phyloP scores from a whole-genome alignment of 2,888 invertebrate species.

The Aquatica leii region DNA sequence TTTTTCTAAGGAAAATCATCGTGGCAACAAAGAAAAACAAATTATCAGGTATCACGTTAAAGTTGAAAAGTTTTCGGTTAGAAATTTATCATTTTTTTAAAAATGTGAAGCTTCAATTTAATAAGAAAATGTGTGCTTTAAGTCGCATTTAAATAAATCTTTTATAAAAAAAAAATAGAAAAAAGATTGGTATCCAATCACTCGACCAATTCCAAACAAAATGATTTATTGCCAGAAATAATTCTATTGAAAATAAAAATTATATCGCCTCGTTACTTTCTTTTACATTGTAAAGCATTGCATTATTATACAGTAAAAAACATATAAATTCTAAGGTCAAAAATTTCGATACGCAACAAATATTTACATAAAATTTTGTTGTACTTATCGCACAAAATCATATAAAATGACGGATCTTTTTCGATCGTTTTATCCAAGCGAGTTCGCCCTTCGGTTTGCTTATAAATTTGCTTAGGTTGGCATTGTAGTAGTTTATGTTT shows the following conservation, averaged over 20 bases:
- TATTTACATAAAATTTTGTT: neutral
- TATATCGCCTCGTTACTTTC: neutral
- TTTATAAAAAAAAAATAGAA: too few relatives aligned
- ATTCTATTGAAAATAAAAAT: neutral
- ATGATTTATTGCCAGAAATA: constrained; percentile 1
- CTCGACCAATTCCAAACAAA: neutral
- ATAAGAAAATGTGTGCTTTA: too few relatives aligned
- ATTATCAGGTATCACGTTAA: neutral
- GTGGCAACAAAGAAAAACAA: neutral
- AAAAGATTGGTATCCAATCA: too few relatives aligned
- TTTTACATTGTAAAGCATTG: too few relatives aligned
- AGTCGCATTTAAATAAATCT: too few relatives aligned
- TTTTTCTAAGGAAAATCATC: neutral
- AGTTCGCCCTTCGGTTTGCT: constrained; percentile 19
- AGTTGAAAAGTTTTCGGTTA: too few relatives aligned
- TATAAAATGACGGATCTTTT: constrained; percentile 25
- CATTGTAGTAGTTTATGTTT: constrained; percentile 26
- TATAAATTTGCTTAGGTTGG: constrained; percentile 31
- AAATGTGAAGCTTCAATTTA: too few relatives aligned
- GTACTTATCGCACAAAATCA: constrained; percentile 18
- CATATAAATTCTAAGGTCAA: too few relatives aligned
- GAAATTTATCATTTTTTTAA: neutral
- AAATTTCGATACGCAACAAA: neutral
- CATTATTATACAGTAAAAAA: too few relatives aligned
- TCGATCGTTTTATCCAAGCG: constrained; percentile 24